phyloP scores from a whole-genome alignment of 2,888 invertebrate genomes.

The Venusia cambrica region DNA sequence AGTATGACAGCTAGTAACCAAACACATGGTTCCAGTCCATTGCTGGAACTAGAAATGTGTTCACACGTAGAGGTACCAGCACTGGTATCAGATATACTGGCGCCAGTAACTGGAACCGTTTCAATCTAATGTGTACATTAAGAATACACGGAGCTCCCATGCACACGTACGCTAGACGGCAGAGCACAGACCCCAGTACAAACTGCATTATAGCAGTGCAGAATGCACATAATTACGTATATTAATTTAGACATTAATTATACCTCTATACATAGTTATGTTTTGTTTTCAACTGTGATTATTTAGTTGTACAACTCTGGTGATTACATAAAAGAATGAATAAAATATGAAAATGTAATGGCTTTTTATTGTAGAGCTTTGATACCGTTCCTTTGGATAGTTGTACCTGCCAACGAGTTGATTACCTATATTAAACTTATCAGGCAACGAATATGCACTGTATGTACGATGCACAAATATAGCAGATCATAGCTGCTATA shows the following conservation, averaged over 20 bases:
- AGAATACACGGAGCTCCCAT: slow-evolving; percentile 6
- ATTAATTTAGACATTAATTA: slow-evolving; percentile 67
- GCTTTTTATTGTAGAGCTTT: slow-evolving; percentile 35
- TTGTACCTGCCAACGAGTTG: no score
- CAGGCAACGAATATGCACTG: no score
- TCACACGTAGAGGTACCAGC: no score
- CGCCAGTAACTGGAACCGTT: background rate
- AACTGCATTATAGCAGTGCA: slow-evolving; percentile 19
- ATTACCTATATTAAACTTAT: no score
- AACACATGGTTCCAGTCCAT: no score
- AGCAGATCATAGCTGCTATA: no score
- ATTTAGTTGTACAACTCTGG: slow-evolving; percentile 82
- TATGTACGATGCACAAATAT: no score
- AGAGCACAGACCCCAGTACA: slow-evolving; percentile 23
- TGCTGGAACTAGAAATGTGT: no score
- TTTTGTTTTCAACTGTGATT: slow-evolving; percentile 83
- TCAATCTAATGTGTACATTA: slow-evolving; percentile 1
- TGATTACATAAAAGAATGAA: slow-evolving; percentile 80
- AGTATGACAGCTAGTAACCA: no score
- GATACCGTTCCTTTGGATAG: no score
- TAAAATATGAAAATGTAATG: slow-evolving; percentile 65
- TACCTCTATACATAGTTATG: slow-evolving; percentile 61
- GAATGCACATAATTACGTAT: slow-evolving; percentile 36
- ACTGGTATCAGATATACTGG: slow-evolving; percentile 5
- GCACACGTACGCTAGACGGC: slow-evolving; percentile 12